Conservation (phyloP, 1,140 invertebrate genomes). For the Aleiodes sp. region DNA sequence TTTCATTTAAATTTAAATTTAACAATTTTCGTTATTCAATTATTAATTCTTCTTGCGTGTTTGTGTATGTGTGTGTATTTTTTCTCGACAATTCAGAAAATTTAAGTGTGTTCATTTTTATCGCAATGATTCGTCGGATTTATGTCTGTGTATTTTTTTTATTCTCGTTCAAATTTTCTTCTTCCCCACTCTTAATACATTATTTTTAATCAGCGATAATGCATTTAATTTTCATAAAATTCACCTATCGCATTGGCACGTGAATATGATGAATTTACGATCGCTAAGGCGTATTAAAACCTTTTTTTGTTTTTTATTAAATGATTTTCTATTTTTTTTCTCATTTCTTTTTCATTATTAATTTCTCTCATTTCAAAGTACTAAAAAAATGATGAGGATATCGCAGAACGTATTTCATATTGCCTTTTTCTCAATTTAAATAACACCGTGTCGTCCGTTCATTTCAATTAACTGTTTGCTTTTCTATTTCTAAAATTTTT, state of each 20-base stretch:
- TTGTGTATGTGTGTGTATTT: slow-evolving; percentile 28
- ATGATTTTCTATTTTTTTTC: not conserved
- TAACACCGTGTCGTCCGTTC: not conserved
- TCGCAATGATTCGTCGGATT: no score
- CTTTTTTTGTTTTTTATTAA: not conserved
- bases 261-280: not conserved
- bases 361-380: slow-evolving; percentile 1
- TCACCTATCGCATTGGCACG: not conserved
- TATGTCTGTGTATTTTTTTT: no score
- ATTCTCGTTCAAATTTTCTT: no score
- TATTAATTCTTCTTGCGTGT: slow-evolving; percentile 7
- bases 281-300: slow-evolving; percentile 11
- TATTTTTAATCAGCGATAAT: not conserved
- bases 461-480: not conserved
- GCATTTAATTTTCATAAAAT: not conserved
- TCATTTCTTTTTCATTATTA: not conserved
- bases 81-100: no score
- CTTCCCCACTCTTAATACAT: no score
- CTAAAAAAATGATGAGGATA: slow-evolving; percentile 18
- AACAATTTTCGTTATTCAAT: not conserved
- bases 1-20: no score
- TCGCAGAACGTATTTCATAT: slow-evolving; percentile 5
- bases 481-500: not conserved
- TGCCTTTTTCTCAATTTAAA: not conserved
- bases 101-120: no score